A percentile compares a stretch with the other conserved stretches of the same genome.
Conservation (phyloP, 2,113 vertebrate genomes). For the Prunella himalayana region DNA sequence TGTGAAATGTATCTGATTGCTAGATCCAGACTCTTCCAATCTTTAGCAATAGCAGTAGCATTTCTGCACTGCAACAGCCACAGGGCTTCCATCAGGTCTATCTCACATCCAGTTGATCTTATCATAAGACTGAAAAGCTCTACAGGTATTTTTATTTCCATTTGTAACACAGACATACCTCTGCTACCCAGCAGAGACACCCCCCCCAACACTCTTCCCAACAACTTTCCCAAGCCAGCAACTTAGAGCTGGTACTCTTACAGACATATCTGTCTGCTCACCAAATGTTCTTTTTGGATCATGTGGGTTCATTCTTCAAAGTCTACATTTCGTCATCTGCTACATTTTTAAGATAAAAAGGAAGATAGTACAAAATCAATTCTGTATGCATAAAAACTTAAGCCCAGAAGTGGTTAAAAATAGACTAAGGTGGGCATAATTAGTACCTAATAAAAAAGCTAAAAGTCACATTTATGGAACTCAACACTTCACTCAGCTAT, state of each 20-base stretch:
- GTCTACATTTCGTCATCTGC: background rate
- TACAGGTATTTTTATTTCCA: background rate
- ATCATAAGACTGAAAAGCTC: background rate
- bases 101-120: background rate
- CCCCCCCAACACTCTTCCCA: background rate
- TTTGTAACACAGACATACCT: accelerated
- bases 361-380: background rate
- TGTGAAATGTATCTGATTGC: slow-evolving; percentile 18
- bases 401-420: background rate
- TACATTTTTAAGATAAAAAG: background rate
- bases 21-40: background rate
- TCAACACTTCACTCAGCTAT: slow-evolving; percentile 1
- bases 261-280: background rate
- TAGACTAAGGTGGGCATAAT: background rate
- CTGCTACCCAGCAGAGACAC: background rate
- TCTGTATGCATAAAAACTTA: background rate
- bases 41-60: background rate
- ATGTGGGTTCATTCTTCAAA: background rate
- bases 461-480: background rate
- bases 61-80: background rate
- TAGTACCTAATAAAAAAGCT: slow-evolving; percentile 17
- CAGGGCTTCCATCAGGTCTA: background rate
- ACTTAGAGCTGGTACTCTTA: background rate
- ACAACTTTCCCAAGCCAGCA: background rate
- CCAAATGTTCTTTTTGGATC: background rate